Percentiles rank a stretch among this genome's conserved stretches.
Conservation (phyloP, 2,797 vertebrate genomes). For the Galago senegalensis region DNA sequence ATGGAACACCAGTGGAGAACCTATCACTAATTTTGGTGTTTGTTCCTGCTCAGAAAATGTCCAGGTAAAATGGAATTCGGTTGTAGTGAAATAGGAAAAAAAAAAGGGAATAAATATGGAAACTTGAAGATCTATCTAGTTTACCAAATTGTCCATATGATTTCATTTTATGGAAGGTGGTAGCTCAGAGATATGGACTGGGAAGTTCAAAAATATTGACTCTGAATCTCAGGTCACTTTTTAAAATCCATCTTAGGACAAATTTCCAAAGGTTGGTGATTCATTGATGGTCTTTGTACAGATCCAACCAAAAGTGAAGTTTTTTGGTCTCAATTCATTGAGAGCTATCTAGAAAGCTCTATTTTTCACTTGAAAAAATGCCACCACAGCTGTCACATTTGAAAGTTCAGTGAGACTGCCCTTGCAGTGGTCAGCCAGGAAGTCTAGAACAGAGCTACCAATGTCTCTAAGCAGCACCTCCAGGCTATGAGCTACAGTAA, state of each 20-base stretch:
- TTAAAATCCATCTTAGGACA: constrained; percentile 67
- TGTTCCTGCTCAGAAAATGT: constrained; percentile 91
- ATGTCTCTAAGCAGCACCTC: neutral
- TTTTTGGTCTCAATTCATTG: constrained; percentile 55
- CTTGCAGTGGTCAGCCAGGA: neutral
- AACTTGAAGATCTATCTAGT: neutral
- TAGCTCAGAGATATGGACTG: constrained; percentile 24
- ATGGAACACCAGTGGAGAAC: constrained; percentile 89
- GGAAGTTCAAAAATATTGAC: neutral
- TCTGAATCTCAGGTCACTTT: constrained; percentile 41
- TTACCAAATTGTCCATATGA: constrained; percentile 59
- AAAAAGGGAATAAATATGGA: constrained; percentile 9
- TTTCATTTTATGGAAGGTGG: constrained; percentile 63
- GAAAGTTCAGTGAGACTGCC: constrained; percentile 19
- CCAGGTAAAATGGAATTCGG: constrained; percentile 87
- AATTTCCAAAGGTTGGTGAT: constrained; percentile 54
- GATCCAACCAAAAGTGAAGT: constrained; percentile 45
- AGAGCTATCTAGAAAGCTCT: constrained; percentile 29
- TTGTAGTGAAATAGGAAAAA: neutral
- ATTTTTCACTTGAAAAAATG: constrained; percentile 47
- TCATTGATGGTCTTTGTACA: constrained; percentile 18
- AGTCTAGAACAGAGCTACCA: neutral
- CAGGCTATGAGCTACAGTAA: neutral
- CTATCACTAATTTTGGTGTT: constrained; percentile 84
- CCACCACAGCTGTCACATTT: constrained; percentile 18